Percentiles rank a stretch among this genome's conserved stretches.
Evolutionary conservation across 1,140 invertebrate species (phyloP).

Genomic region (Sycobia sp.): DNA sequence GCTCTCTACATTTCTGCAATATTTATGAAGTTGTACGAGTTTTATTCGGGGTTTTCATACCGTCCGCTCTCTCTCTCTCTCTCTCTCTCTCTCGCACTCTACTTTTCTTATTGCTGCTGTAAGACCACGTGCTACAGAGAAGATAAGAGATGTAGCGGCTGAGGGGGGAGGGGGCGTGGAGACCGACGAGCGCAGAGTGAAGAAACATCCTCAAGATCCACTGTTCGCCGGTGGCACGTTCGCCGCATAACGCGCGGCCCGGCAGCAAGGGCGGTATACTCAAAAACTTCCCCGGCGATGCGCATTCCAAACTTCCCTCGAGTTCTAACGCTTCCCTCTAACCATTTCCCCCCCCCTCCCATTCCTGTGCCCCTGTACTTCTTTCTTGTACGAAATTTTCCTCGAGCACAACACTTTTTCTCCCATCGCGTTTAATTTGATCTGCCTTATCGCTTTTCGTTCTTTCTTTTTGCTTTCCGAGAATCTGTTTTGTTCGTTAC

Average conservation of each 20-base stretch:
- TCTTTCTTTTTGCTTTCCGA: too few relatives aligned
- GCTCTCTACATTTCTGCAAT: conserved; percentile 40
- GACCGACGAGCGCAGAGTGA: too few relatives aligned
- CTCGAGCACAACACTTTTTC: not conserved
- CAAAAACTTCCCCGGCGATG: conserved; percentile 10
- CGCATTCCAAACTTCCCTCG: conserved; percentile 12
- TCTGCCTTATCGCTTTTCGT: too few relatives aligned
- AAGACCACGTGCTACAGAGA: not conserved
- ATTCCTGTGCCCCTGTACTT: too few relatives aligned
- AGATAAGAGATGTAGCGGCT: not conserved
- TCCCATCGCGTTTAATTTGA: too few relatives aligned
- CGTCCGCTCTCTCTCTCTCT: too few relatives aligned
- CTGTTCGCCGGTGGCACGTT: not conserved
- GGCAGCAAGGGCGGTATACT: conserved; percentile 14
- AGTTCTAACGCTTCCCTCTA: too few relatives aligned
- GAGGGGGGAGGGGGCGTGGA: too few relatives aligned
- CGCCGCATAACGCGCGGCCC: conserved; percentile 1
- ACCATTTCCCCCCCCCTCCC: too few relatives aligned
- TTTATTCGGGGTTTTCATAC: conserved; percentile 28
- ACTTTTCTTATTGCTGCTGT: not conserved
- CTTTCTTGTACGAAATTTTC: not conserved
- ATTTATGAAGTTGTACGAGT: conserved; percentile 44
- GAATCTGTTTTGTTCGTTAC: too few relatives aligned
- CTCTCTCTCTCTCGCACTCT: too few relatives aligned
- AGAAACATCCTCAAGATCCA: not conserved